A percentile compares a stretch with the other conserved stretches of the same genome.
phyloP scores from a whole-genome alignment of 2,888 invertebrate genomes.

The Drosophila tanythrix region DNA sequence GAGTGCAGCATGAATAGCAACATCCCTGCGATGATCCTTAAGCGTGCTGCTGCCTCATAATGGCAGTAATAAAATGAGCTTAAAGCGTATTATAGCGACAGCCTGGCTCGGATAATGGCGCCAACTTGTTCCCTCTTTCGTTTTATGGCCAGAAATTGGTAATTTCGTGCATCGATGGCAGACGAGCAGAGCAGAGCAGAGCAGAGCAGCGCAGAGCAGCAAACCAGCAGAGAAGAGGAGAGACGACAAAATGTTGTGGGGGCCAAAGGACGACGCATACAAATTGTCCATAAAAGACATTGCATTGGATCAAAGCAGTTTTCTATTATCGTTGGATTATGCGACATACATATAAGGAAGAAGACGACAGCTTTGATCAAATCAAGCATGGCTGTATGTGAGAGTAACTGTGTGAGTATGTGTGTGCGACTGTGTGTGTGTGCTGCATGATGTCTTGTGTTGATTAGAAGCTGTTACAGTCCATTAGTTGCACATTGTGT shows the following conservation, averaged over 20 bases:
- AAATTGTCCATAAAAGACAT: conserved; percentile 83
- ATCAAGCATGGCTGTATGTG: conserved; percentile 7
- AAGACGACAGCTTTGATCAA: conserved; percentile 45
- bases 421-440: conserved; percentile 7
- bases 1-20: conserved; percentile 12
- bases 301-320: conserved; percentile 69
- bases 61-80: conserved; percentile 84
- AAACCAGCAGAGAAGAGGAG: not conserved
- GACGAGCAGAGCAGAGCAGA: conserved; percentile 16
- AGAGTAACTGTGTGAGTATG: not conserved
- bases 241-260: not conserved
- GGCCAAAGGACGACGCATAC: conserved; percentile 79
- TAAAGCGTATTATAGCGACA: conserved; percentile 80
- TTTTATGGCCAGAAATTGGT: conserved; percentile 77
- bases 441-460: conserved; percentile 48
- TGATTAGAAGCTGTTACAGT: conserved; percentile 58
- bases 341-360: conserved; percentile 40
- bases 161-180: conserved; percentile 72
- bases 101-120: conserved; percentile 54
- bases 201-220: not conserved
- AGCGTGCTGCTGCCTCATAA: conserved; percentile 71
- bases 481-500: conserved; percentile 63
- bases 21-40: conserved; percentile 21
- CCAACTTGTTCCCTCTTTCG: conserved; percentile 73
- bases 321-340: conserved; percentile 67